Base-by-base conservation (phyloP, 2,113 vertebrate genomes). In the Balaenoptera acutorostrata region DNA sequence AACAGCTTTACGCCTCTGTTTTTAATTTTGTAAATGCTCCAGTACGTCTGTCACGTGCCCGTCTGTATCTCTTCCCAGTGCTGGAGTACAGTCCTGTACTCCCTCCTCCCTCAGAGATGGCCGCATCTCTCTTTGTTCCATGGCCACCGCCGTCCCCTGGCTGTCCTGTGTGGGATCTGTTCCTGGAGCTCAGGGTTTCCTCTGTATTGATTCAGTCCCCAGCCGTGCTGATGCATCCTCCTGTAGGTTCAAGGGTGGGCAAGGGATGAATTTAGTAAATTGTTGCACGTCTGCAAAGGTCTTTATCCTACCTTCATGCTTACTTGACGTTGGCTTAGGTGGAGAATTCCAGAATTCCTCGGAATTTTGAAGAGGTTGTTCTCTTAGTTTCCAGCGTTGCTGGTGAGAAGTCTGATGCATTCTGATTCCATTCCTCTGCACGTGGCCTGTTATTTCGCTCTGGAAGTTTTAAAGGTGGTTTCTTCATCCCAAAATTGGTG, bases 61-160 rank as follows among this genome's bases (percentile, higher is more conserved):
- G 6, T 74, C 27, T 2, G 0, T 64, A 0, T n/a, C 57, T 82
- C 74, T 75, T 31, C 59, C 33, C 0, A 46, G 52, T 17, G 52
- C 15, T 52, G 52, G 57, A 12, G 20, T 18, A 8, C 27, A 31
- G 72, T 46, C 8, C 18, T 49, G 2, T 20, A 11, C 2, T 18
- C 7, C 11, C n/a, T 44, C 15, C 23, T 66, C 8, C 8, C 41
- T 2, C 33, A 7, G 39, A 46, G 41, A 14, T 0, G 2, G 64
- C 36, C 10, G 1, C 15, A 11, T 11, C 15, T 0, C 44, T 75
- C 41, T 75, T 46, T 41, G 46, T 0, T 0, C 36, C 36, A 36
- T 36, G 6, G 52, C 52, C 17, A 18, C 52, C 1, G 18, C 39
- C 1, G 0, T 55, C 74, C 74, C 20, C 0, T 5, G 12, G 44